Evolutionary conservation across 2,888 invertebrate genomes (phyloP).

Genomic region (Dryobota labecula): DNA sequence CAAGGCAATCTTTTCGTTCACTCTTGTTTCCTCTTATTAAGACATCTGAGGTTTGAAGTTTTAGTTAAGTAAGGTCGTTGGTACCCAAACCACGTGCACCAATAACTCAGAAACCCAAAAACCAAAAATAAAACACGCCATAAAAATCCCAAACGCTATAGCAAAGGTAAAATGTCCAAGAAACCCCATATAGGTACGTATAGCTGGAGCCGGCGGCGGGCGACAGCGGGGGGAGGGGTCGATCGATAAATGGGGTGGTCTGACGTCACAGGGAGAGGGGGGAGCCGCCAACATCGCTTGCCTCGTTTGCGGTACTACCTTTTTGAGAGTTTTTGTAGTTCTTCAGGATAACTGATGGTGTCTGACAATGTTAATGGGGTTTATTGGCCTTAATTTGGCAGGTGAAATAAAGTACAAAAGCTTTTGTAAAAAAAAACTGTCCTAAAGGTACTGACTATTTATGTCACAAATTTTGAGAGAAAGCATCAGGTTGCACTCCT

Average conservation of each 20-base stretch:
- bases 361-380: constrained; percentile 24
- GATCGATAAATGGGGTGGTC: constrained; percentile 82
- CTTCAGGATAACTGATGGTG: constrained; percentile 49
- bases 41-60: not conserved
- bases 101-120: constrained; percentile 24
- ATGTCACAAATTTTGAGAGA: not conserved
- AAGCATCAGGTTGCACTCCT: not conserved
- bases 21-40: not conserved
- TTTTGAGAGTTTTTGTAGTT: constrained; percentile 56
- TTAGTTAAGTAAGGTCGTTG: not conserved
- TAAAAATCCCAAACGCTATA: constrained; percentile 47
- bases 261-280: constrained; percentile 83
- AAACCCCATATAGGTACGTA: constrained; percentile 75
- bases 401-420: not conserved
- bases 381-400: constrained; percentile 17
- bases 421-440: not conserved
- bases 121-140: constrained; percentile 31
- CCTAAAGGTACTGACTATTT: not conserved
- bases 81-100: constrained; percentile 5
- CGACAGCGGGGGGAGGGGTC: constrained; percentile 67
- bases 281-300: constrained; percentile 63
- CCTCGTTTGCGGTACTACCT: constrained; percentile 64
- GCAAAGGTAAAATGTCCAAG: constrained; percentile 74
- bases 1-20: not conserved
- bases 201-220: constrained; percentile 67